A percentile compares a stretch with the other conserved stretches of the same genome.
phyloP scores from a whole-genome alignment of 2,797 vertebrate species.

The Remorina albescens region DNA sequence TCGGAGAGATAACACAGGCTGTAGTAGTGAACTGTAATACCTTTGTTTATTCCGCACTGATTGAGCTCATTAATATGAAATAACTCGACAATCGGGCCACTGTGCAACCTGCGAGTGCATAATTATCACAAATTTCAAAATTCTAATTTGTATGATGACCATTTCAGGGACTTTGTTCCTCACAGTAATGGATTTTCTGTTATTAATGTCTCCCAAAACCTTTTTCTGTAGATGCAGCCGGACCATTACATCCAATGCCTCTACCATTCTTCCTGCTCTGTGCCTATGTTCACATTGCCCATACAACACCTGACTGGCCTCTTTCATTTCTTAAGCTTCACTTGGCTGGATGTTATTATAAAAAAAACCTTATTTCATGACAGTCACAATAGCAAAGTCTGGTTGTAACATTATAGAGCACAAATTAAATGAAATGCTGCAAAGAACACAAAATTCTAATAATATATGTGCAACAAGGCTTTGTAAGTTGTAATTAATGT shows the following conservation, averaged over 20 bases:
- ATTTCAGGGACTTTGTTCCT: not conserved
- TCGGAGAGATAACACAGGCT: not conserved
- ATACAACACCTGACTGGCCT: slow-evolving; percentile 31
- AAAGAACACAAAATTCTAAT: not conserved
- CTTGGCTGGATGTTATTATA: slow-evolving; percentile 17
- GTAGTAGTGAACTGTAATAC: not conserved
- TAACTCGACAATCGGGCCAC: slow-evolving; percentile 4
- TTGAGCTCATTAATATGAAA: not conserved
- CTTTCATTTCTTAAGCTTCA: not conserved
- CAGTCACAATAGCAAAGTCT: slow-evolving; percentile 18
- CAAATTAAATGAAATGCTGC: not conserved
- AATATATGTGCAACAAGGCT: not conserved
- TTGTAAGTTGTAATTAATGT: not conserved
- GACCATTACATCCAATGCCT: not conserved
- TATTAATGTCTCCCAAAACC: not conserved
- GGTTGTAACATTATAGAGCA: slow-evolving; percentile 1
- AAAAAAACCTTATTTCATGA: slow-evolving; percentile 16
- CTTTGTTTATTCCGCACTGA: not conserved
- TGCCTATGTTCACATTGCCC: slow-evolving; percentile 10
- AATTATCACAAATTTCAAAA: slow-evolving; percentile 2
- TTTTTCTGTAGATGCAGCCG: slow-evolving; percentile 11
- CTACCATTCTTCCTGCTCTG: slow-evolving; percentile 1
- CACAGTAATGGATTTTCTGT: not conserved
- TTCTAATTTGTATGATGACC: slow-evolving; percentile 6
- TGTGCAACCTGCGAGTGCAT: not conserved